These are phyloP conservation scores for Carlito syrichta DNA, from an alignment of 2,113 vertebrate genomes.

Conservation along the genomic window DNA sequence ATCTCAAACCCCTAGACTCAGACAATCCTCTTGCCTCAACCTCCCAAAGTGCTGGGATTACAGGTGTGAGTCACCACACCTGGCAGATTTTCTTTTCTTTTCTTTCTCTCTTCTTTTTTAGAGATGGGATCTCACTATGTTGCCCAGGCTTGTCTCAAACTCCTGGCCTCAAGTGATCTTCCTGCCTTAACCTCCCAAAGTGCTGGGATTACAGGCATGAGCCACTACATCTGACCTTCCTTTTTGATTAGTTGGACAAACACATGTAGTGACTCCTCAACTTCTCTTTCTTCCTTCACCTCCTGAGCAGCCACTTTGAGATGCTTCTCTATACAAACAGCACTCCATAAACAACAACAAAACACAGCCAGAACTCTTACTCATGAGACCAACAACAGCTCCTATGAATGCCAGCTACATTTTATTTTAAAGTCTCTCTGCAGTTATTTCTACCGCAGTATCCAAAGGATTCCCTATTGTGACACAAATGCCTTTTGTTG, in stretches of 20 bases:
- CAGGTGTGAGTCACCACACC: too few relatives aligned
- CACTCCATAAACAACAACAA: background rate
- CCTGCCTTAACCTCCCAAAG: too few relatives aligned
- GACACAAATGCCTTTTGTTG: background rate
- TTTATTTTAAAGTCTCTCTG: background rate
- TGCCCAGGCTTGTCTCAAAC: too few relatives aligned
- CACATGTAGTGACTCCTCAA: background rate
- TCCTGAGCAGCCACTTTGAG: background rate
- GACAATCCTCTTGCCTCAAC: too few relatives aligned
- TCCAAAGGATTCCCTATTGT: background rate
- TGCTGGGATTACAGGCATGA: too few relatives aligned
- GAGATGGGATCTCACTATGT: too few relatives aligned
- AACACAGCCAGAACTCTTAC: background rate
- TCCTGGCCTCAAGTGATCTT: too few relatives aligned
- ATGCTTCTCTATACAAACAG: constrained; percentile 25
- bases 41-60: too few relatives aligned
- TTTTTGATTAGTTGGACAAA: background rate
- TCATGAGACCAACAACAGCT: background rate
- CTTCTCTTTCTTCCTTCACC: background rate
- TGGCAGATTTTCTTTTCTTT: too few relatives aligned
- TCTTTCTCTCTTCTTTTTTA: too few relatives aligned
- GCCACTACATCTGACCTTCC: too few relatives aligned
- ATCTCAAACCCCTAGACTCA: too few relatives aligned
- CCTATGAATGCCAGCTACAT: background rate
- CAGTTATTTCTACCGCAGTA: background rate